Evolutionary conservation across 1,140 invertebrate species (phyloP), one percentile per base, ranked within the genome.

Genomic region (Mamestra configurata): DNA sequence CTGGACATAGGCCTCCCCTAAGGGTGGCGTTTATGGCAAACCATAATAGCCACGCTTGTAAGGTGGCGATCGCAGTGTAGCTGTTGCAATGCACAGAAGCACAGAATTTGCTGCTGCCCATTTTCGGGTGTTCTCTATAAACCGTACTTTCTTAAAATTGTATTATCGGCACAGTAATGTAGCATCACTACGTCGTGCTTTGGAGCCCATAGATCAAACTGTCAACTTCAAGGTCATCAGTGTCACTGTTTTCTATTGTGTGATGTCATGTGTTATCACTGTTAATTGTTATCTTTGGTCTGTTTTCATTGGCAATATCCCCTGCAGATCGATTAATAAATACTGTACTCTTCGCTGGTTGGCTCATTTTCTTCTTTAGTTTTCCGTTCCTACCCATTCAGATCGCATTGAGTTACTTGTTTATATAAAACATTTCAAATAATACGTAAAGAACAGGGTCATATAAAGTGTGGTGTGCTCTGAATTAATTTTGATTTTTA

Each of bases 401-500:
- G 43, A 49, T 3, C 5, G 43, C 15, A n/a, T 11, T n/a, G 4
- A 13, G 15, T 49, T 2, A 49, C 4, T 49, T 15, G 13, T 49
- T 49, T 49, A 49, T n/a, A n/a, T 1, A n/a, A 49, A 4, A 4
- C 3, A 4, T 49, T 1, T 49, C 4, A 49, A 11, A 15, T 49
- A 5, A n/a, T 49, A n/a, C 1, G 3, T n/a, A 15, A 11, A 57
- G 53, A 57, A 57, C 22, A 27, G 22, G 22, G 13, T 24, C 13
- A 10, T 27, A 27, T 11, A n/a, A 49, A 57, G 8, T 57, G 10
- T 2, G 1, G 8, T 55, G 22, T 18, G 20, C 8, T 35, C 31
- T 35, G n/a, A 15, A n/a, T 55, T n/a, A 22, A n/a, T 57, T 73
- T 55, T 40, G 18, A 40, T 53, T 57, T 55, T 22, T 73, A 15